Conservation (phyloP, 2,797 vertebrate species). For the Acanthornis magna region DNA sequence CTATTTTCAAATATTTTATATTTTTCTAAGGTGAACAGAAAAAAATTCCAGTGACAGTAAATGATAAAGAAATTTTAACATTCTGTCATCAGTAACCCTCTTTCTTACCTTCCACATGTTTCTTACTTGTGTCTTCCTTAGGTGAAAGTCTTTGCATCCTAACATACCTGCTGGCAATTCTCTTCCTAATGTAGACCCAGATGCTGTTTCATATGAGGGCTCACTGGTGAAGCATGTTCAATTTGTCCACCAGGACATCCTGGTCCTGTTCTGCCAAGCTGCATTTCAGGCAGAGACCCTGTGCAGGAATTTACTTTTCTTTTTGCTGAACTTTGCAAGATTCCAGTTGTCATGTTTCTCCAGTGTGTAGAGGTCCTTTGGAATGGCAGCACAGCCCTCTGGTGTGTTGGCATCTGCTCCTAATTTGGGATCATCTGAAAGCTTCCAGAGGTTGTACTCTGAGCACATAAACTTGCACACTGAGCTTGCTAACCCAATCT, state of each 20-base stretch:
- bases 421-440: background rate
- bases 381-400: background rate
- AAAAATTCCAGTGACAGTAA: background rate
- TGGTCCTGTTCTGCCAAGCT: background rate
- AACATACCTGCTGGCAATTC: background rate
- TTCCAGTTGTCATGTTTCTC: background rate
- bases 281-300: background rate
- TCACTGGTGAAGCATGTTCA: background rate
- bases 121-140: background rate
- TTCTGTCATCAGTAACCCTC: background rate
- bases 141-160: background rate
- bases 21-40: background rate
- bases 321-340: background rate
- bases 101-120: rapidly evolving
- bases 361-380: background rate
- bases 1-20: background rate
- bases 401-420: background rate
- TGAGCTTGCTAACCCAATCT: background rate
- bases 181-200: background rate
- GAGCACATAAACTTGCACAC: background rate
- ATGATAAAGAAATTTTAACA: background rate
- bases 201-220: background rate
- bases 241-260: background rate
- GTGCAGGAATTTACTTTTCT: background rate
- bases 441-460: background rate